Conservation (phyloP, 2,888 invertebrate genomes). For the Acanthosepion lycidas region DNA sequence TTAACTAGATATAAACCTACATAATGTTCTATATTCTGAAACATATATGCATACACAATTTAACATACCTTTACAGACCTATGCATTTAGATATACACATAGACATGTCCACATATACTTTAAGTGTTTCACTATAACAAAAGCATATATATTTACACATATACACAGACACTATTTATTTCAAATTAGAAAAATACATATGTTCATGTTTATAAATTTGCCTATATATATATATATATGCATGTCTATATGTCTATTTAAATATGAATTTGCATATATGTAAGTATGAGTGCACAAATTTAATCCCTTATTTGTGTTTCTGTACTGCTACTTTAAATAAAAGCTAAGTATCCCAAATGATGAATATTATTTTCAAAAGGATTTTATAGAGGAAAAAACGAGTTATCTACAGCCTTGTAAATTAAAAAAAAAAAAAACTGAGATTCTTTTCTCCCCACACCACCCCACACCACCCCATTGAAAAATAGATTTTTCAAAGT, state of each 20-base stretch:
- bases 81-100: too few species aligned
- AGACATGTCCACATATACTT: too few species aligned
- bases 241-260: not conserved
- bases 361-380: conserved; percentile 8
- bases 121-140: too few species aligned
- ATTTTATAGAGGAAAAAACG: not conserved
- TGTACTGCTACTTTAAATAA: not conserved
- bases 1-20: not conserved
- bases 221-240: not conserved
- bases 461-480: not conserved
- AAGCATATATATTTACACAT: too few species aligned
- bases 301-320: not conserved
- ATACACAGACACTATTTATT: too few species aligned
- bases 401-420: not conserved
- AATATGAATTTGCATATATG: not conserved
- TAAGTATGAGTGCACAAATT: not conserved
- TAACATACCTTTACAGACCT: not conserved
- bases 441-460: not conserved
- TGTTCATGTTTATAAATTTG: not conserved
- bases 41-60: not conserved
- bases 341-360: not conserved
- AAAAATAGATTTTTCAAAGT: not conserved
- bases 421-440: not conserved
- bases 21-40: not conserved
- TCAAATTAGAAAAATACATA: too few species aligned